phyloP scores from a whole-genome alignment of 2,888 invertebrate species.

The Aethes cnicana region DNA sequence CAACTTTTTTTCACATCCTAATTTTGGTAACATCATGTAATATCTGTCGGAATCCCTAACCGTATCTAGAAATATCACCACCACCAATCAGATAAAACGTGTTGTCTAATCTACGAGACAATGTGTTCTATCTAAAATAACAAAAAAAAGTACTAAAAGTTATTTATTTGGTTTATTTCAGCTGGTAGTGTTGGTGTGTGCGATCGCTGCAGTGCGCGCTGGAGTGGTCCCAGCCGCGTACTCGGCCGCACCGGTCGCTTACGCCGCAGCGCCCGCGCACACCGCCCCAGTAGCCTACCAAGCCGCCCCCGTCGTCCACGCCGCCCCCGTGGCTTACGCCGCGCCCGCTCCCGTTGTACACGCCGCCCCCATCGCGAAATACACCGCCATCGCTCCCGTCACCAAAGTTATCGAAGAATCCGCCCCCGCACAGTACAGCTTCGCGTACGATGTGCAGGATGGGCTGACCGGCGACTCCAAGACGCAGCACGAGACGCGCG shows the following conservation, averaged over 20 bases:
- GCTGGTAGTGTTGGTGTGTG: conserved; percentile 63
- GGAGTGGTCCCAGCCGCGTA: conserved; percentile 56
- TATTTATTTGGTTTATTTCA: too few relatives aligned
- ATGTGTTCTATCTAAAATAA: too few relatives aligned
- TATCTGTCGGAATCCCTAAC: too few relatives aligned
- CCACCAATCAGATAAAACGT: too few relatives aligned
- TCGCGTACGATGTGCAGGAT: conserved; percentile 82
- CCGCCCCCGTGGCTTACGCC: conserved; percentile 41
- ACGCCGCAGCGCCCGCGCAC: conserved; percentile 41
- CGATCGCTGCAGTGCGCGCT: conserved; percentile 60
- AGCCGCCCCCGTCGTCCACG: conserved; percentile 41
- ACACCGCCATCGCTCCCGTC: conserved; percentile 47
- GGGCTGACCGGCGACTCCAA: conserved; percentile 78
- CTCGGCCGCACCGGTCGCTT: conserved; percentile 49
- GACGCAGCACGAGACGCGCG: conserved; percentile 71
- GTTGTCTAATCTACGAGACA: too few relatives aligned
- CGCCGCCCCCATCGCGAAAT: conserved; percentile 48
- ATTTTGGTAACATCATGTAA: too few relatives aligned
- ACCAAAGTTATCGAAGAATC: conserved; percentile 53
- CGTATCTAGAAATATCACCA: too few relatives aligned
- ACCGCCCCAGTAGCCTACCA: conserved; percentile 35
- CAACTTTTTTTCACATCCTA: too few relatives aligned
- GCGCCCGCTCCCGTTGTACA: conserved; percentile 22
- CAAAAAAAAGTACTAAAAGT: too few relatives aligned
- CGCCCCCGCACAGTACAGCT: conserved; percentile 74